phyloP scores from a whole-genome alignment of 2,888 invertebrate species.

The Chorisops tibialis region DNA sequence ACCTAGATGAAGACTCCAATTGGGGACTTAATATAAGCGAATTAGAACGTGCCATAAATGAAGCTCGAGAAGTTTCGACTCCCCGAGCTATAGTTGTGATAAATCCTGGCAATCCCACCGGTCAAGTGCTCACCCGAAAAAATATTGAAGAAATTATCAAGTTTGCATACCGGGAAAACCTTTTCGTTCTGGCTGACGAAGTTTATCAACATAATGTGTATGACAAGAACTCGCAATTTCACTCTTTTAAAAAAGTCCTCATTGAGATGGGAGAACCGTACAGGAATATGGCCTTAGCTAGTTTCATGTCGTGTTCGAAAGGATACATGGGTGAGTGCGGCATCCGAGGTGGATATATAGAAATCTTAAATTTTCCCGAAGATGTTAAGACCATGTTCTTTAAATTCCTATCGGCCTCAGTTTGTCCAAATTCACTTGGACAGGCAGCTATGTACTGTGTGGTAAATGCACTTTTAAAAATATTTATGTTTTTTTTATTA shows the following conservation, averaged over 20 bases:
- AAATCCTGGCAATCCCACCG: constrained; percentile 99
- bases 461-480: constrained; percentile 52
- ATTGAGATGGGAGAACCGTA: constrained; percentile 89
- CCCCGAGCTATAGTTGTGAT: constrained; percentile 90
- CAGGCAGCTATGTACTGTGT: constrained; percentile 89
- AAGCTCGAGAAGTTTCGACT: constrained; percentile 59
- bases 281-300: constrained; percentile 78
- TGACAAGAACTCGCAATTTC: constrained; percentile 79
- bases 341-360: constrained; percentile 91
- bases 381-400: constrained; percentile 75
- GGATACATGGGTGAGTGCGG: constrained; percentile 97
- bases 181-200: constrained; percentile 90
- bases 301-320: constrained; percentile 96
- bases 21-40: constrained; percentile 83
- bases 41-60: constrained; percentile 70
- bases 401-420: constrained; percentile 89
- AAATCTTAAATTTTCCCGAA: constrained; percentile 83
- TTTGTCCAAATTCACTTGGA: constrained; percentile 90
- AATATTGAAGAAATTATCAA: constrained; percentile 90
- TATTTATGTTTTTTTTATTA: not conserved
- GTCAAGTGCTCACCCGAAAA: constrained; percentile 79
- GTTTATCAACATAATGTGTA: constrained; percentile 98
- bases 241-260: constrained; percentile 93
- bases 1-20: constrained; percentile 79
- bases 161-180: constrained; percentile 81